Base-by-base conservation (phyloP, 2,888 invertebrate genomes). In the Chrysolina americana region DNA sequence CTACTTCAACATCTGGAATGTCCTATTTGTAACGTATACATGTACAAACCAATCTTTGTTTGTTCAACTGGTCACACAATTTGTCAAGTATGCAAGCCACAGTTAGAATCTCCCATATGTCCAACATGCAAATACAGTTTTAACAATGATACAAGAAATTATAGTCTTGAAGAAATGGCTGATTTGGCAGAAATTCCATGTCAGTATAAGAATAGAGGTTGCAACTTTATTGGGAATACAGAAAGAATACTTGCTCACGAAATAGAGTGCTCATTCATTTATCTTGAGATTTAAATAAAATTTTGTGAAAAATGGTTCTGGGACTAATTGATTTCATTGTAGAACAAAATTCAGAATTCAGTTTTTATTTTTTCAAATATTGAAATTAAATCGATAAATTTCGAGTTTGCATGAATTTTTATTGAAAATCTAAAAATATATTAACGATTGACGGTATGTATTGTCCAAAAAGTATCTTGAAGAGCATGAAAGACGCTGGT, bases 111-210 rank as follows among this genome's bases (percentile, higher is more conserved):
- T 41, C 10, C 50, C 1, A 50, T 50, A 9, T 78, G 78, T 21
- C 78, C 78, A 11, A 47, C 71, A 28, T 78, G 78, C 62, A 63
- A 71, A 19, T 36, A 59, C 17, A 41, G 21, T 36, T 56, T 76
- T n/a, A 65, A 62, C 36, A 8, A 3, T 21, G 44, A 64, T 47
- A 70, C 78, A 8, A 73, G 78, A 62, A 76, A 75, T 65, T 78
- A 71, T 76, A 69, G 75, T 65, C 48, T 77, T 36, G 79, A 78
- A 66, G 73, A 73, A 56, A 75, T 78, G 56, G 76, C 76, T 23
- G 76, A 79, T 41, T 41, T 17, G n/a, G 53, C 53, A 19, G 56
- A 59, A 17, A 23, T 68, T 13, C 59, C 56, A 5, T 68, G 68
- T 41, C 41, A 36, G 11, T 36, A 28, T 44, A n/a, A 41, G n/a